phyloP scores from a whole-genome alignment of 1,140 invertebrate genomes.

The Macrocentrus cingulum region DNA sequence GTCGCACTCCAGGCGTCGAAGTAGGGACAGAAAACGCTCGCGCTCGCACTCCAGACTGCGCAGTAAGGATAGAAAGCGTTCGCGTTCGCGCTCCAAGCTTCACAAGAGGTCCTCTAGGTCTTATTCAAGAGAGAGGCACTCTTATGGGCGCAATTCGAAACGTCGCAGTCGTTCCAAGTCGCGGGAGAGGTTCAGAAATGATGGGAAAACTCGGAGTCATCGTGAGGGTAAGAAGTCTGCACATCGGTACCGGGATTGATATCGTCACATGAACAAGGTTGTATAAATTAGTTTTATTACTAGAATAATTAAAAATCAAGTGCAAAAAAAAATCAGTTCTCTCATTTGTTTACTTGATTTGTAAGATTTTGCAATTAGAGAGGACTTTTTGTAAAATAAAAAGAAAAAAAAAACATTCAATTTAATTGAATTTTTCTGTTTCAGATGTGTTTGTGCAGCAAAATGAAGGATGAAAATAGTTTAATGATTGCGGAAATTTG shows the following conservation, averaged over 20 bases:
- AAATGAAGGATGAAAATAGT: too few species aligned
- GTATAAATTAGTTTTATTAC: conserved; percentile 40
- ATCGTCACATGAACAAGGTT: conserved; percentile 44
- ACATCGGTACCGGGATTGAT: conserved; percentile 56
- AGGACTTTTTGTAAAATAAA: too few species aligned
- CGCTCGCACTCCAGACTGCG: conserved; percentile 28
- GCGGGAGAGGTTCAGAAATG: conserved; percentile 35
- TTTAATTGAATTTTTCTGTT: too few species aligned
- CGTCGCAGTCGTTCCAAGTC: conserved; percentile 38
- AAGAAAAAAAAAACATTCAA: too few species aligned
- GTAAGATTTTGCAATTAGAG: too few species aligned
- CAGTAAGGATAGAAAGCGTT: conserved; percentile 35
- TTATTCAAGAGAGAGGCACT: conserved; percentile 42
- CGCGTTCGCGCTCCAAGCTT: conserved; percentile 28
- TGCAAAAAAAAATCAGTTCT: too few species aligned
- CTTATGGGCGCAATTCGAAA: conserved; percentile 38
- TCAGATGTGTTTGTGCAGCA: too few species aligned
- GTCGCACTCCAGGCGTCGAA: conserved; percentile 32
- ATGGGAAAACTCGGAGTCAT: conserved; percentile 42
- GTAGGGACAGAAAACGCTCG: conserved; percentile 34
- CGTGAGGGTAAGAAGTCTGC: conserved; percentile 57
- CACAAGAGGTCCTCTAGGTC: conserved; percentile 35
- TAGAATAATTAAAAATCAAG: too few species aligned
- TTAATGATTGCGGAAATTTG: too few species aligned
- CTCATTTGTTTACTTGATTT: too few species aligned